These are phyloP conservation scores for Eciton burchellii DNA, from an alignment of 1,140 invertebrate species.

Conservation along the genomic window DNA sequence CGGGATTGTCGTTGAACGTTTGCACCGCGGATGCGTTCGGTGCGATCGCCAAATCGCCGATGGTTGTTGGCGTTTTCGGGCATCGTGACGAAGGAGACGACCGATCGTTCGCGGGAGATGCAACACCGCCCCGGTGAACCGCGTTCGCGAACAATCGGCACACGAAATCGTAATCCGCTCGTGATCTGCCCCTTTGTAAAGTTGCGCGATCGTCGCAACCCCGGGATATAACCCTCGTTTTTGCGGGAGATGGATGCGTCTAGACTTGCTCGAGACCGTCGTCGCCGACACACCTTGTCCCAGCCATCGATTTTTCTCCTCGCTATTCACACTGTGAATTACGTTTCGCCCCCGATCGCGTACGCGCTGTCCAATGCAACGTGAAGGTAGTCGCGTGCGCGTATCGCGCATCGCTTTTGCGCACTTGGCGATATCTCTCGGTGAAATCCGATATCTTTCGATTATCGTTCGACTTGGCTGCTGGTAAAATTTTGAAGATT, in stretches of 20 bases:
- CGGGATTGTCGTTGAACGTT: constrained; percentile 32
- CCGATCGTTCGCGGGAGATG: neutral
- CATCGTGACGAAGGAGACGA: constrained; percentile 48
- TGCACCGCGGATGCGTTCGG: neutral
- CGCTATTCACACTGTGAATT: neutral
- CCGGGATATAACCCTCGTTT: neutral
- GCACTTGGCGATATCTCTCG: neutral
- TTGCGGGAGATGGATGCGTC: neutral
- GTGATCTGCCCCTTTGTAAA: neutral
- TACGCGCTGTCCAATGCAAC: neutral
- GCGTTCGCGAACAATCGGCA: neutral
- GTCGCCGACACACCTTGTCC: constrained; percentile 42
- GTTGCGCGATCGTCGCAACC: neutral
- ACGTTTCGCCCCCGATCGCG: neutral
- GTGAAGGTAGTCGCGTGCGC: constrained; percentile 9
- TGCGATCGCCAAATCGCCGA: constrained; percentile 19
- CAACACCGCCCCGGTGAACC: neutral
- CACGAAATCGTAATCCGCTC: neutral
- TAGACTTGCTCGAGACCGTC: neutral
- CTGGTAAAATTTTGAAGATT: neutral
- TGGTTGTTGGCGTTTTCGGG: neutral
- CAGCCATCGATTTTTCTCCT: constrained; percentile 33
- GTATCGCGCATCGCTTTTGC: neutral
- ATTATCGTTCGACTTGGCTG: neutral
- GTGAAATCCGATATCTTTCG: neutral